Base-by-base conservation (phyloP, 1,140 invertebrate genomes). In the Penaeus vannamei region DNA sequence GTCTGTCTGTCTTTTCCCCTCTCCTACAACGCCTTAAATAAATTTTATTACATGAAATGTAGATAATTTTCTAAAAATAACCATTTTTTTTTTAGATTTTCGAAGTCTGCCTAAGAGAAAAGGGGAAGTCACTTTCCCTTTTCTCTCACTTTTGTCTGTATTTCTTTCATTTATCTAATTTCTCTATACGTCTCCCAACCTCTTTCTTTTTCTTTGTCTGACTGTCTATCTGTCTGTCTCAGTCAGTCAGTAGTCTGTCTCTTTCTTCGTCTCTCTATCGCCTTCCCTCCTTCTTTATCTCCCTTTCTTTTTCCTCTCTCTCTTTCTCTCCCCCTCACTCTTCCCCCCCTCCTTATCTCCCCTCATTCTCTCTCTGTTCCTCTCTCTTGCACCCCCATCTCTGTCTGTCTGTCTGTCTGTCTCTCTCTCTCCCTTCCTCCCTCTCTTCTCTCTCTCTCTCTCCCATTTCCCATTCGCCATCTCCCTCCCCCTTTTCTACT, bases 51-150 rank as follows among this genome's bases (percentile, higher is more conserved):
- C 8, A 42, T 42, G 8, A 7, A 42, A 42, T 42, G 36, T 42
- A 42, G 36, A 42, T 42, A 42, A 4, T 42, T 4, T 42, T 42
- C 36, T 42, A 42, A 42, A 42, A 42, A 42, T 4, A 42, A 42
- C 4, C 8, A 42, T 42, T 42, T 23, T 66, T 23, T 66, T 66
- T 66, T 66, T 66, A 66, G 64, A 42, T 42, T 42, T 42, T 42
- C 36, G 36, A 42, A 42, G 36, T n/a, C n/a, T n/a, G n/a, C n/a
- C n/a, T n/a, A 42, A 80, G 77, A 80, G 77, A 80, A 42, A 80
- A 42, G 23, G 77, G 53, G 26, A 36, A 22, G 53, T n/a, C n/a
- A 42, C 36, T 42, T 3, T 77, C n/a, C 32, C 3, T 26, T 77
- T 77, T 36, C 72, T 2, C 29, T 3, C 26, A 12, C n/a, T 29